Percentiles rank a stretch among this genome's conserved stretches.
phyloP scores from a whole-genome alignment of 2,888 invertebrate species.

The Hofmannophila pseudospretella region DNA sequence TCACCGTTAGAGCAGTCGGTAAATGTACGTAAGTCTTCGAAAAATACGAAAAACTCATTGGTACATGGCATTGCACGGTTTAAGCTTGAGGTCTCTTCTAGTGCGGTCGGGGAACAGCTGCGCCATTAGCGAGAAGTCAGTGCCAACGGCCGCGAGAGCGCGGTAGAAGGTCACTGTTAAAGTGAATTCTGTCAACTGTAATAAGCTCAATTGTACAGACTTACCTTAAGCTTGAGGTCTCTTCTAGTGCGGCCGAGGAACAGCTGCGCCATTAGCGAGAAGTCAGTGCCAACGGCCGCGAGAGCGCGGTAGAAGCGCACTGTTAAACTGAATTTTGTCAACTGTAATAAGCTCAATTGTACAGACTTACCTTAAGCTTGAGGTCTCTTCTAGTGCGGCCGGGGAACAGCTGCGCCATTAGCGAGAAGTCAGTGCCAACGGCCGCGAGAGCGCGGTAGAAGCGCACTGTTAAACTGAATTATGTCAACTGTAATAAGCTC shows the following conservation, averaged over 20 bases:
- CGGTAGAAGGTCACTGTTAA: slow-evolving; percentile 95
- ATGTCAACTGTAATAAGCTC: neutral
- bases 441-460: slow-evolving; percentile 94
- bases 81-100: slow-evolving; percentile 90
- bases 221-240: slow-evolving; percentile 90
- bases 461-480: no score
- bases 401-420: slow-evolving; percentile 91
- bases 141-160: slow-evolving; percentile 92
- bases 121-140: slow-evolving; percentile 94
- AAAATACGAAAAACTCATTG: no score
- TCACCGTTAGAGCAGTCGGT: no score
- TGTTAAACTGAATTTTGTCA: no score
- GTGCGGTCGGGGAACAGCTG: slow-evolving; percentile 88
- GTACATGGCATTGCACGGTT: no score
- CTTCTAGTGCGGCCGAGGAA: slow-evolving; percentile 88
- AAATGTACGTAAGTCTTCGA: no score
- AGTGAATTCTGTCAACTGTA: no score
- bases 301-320: slow-evolving; percentile 94
- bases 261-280: slow-evolving; percentile 89
- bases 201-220: no score
- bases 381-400: slow-evolving; percentile 87
- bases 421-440: slow-evolving; percentile 94
- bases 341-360: neutral
- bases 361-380: slow-evolving; percentile 78
- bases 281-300: slow-evolving; percentile 95